Evolutionary conservation across 2,888 invertebrate species (phyloP), one percentile per base, ranked within the genome.

Genomic region (Zhengitettix transpicula): DNA sequence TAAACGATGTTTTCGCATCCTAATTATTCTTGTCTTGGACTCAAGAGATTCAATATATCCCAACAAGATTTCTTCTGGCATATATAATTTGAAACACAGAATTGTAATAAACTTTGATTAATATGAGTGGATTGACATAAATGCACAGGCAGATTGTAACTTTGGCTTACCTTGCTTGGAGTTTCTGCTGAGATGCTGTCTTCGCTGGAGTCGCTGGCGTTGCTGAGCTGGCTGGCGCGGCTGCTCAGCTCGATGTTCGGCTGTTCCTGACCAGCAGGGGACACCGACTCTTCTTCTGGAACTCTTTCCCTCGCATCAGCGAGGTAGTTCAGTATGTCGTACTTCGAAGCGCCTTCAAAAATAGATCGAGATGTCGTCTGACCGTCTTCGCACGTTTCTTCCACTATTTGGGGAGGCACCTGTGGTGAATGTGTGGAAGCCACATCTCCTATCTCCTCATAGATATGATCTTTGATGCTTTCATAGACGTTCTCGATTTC

Each of bases 251-350:
- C 82, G 0, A 51, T 12, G 42, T 53, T 52, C 16, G 41, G 16
- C 42, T 47, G 55, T 40, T 40, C 40, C 10, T 17, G 28, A 16
- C 61, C 64, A 51, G 60, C 58, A 52, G 61, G 59, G 61, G 61
- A 64, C 57, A 59, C 64, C 57, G 52, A 54, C 17, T 62, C 65
- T 58, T 60, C 64, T 57, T 60, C 60, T 52, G 51, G 61, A 9
- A 85, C 85, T 64, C 85, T 77, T 72, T 87, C 86, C 74, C 88
- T 87, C 62, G 90, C 88, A 71, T 90, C 91, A 62, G 92, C 91
- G 64, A 94, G 77, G 69, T 92, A 93, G 62, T 88, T 90, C 57
- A 94, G 77, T 67, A 94, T 89, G 69, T 94, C 92, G 68, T 91
- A 90, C 71, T 91, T 91, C 14, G 90, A 89, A 61, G 87, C 87